phyloP scores from a whole-genome alignment of 2,113 vertebrate species.

The Potamarius usumacintae region DNA sequence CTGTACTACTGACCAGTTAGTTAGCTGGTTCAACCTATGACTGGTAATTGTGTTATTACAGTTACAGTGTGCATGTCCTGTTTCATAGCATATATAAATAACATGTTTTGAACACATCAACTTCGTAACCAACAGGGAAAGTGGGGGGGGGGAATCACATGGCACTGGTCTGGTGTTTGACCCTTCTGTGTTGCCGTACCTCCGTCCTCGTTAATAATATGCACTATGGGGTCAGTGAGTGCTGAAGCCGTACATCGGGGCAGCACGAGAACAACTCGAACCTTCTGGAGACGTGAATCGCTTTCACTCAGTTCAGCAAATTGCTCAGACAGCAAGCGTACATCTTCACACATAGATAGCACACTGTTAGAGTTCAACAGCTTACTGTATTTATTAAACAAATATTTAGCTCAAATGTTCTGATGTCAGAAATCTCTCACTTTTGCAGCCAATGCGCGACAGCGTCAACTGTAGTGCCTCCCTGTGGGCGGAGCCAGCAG shows the following conservation, averaged over 20 bases:
- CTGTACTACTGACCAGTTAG: no score
- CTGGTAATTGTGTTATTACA: no score
- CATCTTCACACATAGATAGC: slow-evolving; percentile 69
- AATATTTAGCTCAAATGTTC: background rate
- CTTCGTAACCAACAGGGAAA: no score
- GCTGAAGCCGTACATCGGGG: slow-evolving; percentile 85
- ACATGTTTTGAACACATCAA: no score
- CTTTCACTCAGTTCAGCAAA: slow-evolving; percentile 75
- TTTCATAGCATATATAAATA: no score
- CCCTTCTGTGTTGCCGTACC: slow-evolving; percentile 66
- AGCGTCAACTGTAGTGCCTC: slow-evolving; percentile 73
- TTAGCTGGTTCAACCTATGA: no score
- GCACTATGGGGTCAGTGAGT: slow-evolving; percentile 81
- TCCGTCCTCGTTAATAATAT: slow-evolving; percentile 83
- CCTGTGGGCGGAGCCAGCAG: slow-evolving; percentile 64
- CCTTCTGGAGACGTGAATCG: slow-evolving; percentile 71
- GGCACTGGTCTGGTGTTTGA: background rate
- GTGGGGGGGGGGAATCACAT: background rate
- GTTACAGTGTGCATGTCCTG: no score
- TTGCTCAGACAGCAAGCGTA: slow-evolving; percentile 75
- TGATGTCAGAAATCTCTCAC: slow-evolving; percentile 67
- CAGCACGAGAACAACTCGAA: slow-evolving; percentile 82
- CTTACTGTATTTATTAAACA: no score
- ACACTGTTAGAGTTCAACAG: slow-evolving; percentile 25
- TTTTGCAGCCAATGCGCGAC: slow-evolving; percentile 77